phyloP scores from a whole-genome alignment of 2,113 vertebrate genomes.

The Peucedramus taeniatus region DNA sequence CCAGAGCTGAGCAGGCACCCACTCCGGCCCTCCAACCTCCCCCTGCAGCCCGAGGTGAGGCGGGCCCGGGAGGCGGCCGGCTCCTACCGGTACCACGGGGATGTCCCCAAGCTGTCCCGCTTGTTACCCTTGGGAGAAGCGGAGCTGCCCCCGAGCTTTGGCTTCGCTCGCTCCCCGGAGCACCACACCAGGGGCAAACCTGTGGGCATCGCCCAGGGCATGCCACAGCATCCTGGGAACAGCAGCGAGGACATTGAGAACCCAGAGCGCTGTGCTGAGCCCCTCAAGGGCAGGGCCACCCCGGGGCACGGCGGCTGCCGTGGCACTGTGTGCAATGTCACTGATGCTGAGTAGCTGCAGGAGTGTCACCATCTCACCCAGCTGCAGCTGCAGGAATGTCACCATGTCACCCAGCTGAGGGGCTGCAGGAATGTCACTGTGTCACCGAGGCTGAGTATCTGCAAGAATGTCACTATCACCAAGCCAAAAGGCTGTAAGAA shows the following conservation, averaged over 20 bases:
- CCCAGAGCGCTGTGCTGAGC: constrained; percentile 24
- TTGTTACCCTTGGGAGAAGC: constrained; percentile 51
- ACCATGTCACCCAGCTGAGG: neutral
- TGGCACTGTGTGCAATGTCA: neutral
- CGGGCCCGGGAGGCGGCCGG: constrained; percentile 49
- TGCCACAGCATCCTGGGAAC: constrained; percentile 50
- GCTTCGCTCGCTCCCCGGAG: constrained; percentile 27
- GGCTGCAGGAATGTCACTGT: neutral
- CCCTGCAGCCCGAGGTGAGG: constrained; percentile 66
- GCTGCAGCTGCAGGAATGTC: neutral
- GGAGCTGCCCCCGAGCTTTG: constrained; percentile 40
- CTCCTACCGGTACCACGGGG: constrained; percentile 32
- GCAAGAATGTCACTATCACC: neutral
- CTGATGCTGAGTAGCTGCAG: constrained; percentile 39
- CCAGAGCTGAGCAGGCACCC: constrained; percentile 25
- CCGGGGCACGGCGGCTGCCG: constrained; percentile 41
- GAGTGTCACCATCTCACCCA: neutral
- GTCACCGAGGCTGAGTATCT: neutral
- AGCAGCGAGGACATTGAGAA: neutral
- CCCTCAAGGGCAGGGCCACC: constrained; percentile 57
- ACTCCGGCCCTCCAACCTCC: constrained; percentile 68
- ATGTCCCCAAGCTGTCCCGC: neutral
- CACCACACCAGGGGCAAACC: constrained; percentile 64
- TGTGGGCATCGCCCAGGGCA: constrained; percentile 67
- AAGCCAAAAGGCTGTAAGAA: neutral